phyloP scores from a whole-genome alignment of 2,113 vertebrate genomes.

The Nothobranchius furzeri region DNA sequence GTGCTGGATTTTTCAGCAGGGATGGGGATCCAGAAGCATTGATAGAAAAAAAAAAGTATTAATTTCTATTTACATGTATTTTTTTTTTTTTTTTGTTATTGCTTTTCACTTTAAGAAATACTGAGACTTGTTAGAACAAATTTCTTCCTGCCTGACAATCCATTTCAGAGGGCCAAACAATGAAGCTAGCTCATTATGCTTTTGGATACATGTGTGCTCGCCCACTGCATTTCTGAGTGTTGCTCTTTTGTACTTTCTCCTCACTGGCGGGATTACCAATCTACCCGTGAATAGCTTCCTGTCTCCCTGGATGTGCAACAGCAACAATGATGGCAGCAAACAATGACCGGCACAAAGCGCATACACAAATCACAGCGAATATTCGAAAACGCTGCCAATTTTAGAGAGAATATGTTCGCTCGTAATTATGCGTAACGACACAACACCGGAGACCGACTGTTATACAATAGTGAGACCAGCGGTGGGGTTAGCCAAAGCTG shows the following conservation, averaged over 20 bases:
- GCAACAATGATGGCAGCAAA: slow-evolving; percentile 72
- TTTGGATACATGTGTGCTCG: slow-evolving; percentile 59
- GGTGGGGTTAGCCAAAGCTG: slow-evolving; percentile 27
- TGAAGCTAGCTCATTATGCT: slow-evolving; percentile 71
- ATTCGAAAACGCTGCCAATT: slow-evolving; percentile 61
- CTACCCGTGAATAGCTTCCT: slow-evolving; percentile 66
- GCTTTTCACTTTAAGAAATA: slow-evolving; percentile 32
- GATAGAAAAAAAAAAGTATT: background rate
- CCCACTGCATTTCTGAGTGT: slow-evolving; percentile 64
- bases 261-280: slow-evolving; percentile 71
- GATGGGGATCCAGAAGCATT: background rate
- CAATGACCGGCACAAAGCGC: slow-evolving; percentile 67
- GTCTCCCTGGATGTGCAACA: slow-evolving; percentile 60
- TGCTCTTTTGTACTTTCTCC: slow-evolving; percentile 69
- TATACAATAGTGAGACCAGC: slow-evolving; percentile 35
- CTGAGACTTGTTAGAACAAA: slow-evolving; percentile 39
- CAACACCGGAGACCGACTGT: slow-evolving; percentile 46
- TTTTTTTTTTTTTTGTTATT: slow-evolving; percentile 7
- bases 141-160: slow-evolving; percentile 38
- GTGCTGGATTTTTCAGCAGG: too few relatives aligned
- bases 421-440: slow-evolving; percentile 59
- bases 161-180: slow-evolving; percentile 62
- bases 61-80: background rate
- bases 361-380: slow-evolving; percentile 58
- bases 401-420: slow-evolving; percentile 55